Evolutionary conservation across 2,888 invertebrate genomes (phyloP).

Genomic region (Lysandra coridon): DNA sequence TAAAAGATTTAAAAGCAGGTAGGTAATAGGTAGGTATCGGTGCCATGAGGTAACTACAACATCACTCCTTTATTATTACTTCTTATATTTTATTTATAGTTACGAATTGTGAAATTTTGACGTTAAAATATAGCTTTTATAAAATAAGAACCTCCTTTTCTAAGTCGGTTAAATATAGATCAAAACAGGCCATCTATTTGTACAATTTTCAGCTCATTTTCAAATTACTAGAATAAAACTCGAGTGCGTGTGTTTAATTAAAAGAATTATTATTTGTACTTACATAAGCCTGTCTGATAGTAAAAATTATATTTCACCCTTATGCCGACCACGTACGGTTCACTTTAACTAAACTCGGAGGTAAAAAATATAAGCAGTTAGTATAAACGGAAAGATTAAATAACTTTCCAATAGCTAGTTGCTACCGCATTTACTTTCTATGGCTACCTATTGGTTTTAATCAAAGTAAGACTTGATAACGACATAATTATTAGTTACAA

Average conservation of each 20-base stretch:
- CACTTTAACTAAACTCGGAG: not conserved
- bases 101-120: too few species aligned
- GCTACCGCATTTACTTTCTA: not conserved
- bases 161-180: too few species aligned
- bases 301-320: not conserved
- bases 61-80: too few species aligned
- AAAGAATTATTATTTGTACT: constrained; percentile 5
- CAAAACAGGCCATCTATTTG: not conserved
- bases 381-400: not conserved
- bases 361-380: not conserved
- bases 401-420: not conserved
- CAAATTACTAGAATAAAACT: not conserved
- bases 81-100: too few species aligned
- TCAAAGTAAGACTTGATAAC: not conserved
- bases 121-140: too few species aligned
- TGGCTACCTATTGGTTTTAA: not conserved
- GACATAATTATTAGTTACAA: not conserved
- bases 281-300: not conserved
- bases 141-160: too few species aligned
- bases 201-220: not conserved
- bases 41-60: too few species aligned
- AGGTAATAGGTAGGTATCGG: too few species aligned
- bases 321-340: not conserved
- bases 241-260: constrained; percentile 7
- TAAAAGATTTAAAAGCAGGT: too few species aligned